Evolutionary conservation across 2,113 vertebrate species (phyloP).

Genomic region (Pholis gunnellus): DNA sequence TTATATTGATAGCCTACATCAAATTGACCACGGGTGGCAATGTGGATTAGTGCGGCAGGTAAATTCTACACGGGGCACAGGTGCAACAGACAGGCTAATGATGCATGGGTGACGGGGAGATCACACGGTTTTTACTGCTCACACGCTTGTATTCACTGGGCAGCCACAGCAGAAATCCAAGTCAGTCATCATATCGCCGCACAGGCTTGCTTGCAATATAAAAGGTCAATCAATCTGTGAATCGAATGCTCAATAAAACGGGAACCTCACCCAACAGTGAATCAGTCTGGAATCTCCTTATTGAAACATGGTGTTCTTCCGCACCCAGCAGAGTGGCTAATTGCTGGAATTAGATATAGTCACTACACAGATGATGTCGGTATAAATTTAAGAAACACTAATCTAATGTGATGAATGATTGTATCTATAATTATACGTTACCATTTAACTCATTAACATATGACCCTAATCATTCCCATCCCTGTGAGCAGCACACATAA

Average conservation of each 20-base stretch:
- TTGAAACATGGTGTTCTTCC: not conserved
- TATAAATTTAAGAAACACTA: not conserved
- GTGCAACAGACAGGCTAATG: not conserved
- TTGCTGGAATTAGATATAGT: not conserved
- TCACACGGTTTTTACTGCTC: no score
- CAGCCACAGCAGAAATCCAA: not conserved
- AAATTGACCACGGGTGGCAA: no score
- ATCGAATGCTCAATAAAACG: not conserved
- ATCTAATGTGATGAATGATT: slow-evolving; percentile 4
- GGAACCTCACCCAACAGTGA: not conserved
- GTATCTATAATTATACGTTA: not conserved
- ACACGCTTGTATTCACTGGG: no score
- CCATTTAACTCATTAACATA: not conserved
- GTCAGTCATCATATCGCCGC: not conserved
- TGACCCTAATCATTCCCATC: slow-evolving; percentile 6
- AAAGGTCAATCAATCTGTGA: not conserved
- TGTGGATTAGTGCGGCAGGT: not conserved
- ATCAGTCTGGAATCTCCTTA: not conserved
- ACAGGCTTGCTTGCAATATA: not conserved
- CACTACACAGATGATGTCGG: not conserved
- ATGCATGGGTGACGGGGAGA: no score
- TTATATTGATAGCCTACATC: not conserved
- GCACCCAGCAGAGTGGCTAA: not conserved
- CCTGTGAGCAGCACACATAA: slow-evolving; percentile 4
- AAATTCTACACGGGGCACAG: not conserved